Conservation (phyloP, 1,140 invertebrate genomes). For the Caenorhabditis remanei region DNA sequence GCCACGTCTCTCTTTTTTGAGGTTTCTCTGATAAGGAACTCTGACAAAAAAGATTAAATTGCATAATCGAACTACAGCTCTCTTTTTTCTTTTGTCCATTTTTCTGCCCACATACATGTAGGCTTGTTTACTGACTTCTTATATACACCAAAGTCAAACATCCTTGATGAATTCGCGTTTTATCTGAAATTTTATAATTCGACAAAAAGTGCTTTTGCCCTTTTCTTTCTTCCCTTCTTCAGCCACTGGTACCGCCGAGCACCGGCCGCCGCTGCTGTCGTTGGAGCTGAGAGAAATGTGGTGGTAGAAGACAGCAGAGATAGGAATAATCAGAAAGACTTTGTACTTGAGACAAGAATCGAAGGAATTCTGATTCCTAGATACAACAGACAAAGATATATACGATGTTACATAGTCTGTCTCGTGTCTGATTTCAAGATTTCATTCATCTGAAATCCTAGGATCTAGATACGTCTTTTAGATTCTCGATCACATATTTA, state of each 20-base stretch:
- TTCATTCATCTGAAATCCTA: no score
- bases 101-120: neutral
- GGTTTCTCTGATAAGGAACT: slow-evolving; percentile 24
- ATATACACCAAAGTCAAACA: neutral
- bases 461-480: no score
- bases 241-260: slow-evolving; percentile 44
- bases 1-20: neutral
- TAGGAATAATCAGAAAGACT: neutral
- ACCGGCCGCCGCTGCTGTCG: neutral
- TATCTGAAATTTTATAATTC: slow-evolving; percentile 9
- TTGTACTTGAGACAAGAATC: neutral
- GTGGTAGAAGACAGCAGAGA: neutral
- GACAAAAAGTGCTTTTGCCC: neutral
- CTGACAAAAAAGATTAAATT: slow-evolving; percentile 1
- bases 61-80: slow-evolving; percentile 18
- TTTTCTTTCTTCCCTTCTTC: neutral
- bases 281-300: slow-evolving; percentile 1
- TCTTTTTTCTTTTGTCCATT: neutral
- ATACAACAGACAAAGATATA: neutral
- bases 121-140: neutral
- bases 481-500: no score
- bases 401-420: no score
- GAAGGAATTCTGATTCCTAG: neutral
- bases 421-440: no score
- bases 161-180: neutral